Conservation (phyloP, 2,113 vertebrate species). For the Mus musculus region GRCm39 chrX:141069501-141070000, state of each 20-base stretch:
- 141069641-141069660: not conserved
- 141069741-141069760: not conserved
- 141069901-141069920: not conserved
- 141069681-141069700: not conserved
- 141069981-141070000: not conserved
- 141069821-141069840: constrained; percentile 26
- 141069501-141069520: not conserved
- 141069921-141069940: not conserved
- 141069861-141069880: not conserved
- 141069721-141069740: not conserved
- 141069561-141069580: not conserved
- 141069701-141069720: not conserved
- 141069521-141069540: not conserved
- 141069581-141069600: not conserved
- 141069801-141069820: constrained; percentile 6
- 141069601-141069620: constrained; percentile 4
- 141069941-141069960: not conserved
- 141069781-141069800: not conserved
- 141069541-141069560: constrained; percentile 9
- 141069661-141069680: constrained; percentile 34
- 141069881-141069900: not conserved
- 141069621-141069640: constrained; percentile 3
- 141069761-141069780: not conserved
- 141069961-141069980: not conserved
- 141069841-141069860: not conserved